Conservation (phyloP, 2,113 vertebrate species). For the Camelus dromedarius region DNA sequence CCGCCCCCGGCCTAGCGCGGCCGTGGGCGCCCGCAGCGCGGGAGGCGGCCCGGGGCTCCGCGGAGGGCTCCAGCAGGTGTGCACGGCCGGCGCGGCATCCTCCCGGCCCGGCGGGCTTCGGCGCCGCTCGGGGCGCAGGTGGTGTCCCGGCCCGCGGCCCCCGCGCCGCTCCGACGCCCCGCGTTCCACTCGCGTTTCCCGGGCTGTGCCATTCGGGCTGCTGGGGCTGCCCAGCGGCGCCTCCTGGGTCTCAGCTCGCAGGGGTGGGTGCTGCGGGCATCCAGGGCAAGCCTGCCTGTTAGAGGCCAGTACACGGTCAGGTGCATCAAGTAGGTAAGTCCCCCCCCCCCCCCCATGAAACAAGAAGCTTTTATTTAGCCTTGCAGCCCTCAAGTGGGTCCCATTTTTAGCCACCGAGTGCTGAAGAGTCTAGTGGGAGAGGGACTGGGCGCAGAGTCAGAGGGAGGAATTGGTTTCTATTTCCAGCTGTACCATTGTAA, state of each 20-base stretch:
- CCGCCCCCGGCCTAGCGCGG: conserved; percentile 59
- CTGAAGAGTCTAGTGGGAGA: conserved; percentile 6
- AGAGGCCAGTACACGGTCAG: not conserved
- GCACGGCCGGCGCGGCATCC: conserved; percentile 48
- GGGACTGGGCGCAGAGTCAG: not conserved
- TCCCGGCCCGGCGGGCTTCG: not conserved
- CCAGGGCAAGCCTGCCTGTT: not conserved
- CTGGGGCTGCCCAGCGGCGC: not conserved
- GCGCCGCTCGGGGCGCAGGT: not conserved
- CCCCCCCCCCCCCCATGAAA: not conserved
- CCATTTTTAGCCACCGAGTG: conserved; percentile 46
- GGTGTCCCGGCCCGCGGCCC: not conserved
- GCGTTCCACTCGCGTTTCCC: not conserved
- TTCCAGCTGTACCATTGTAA: not conserved
- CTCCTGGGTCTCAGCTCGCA: not conserved
- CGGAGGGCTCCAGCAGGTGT: conserved; percentile 64
- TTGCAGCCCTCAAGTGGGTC: conserved; percentile 34
- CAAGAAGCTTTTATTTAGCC: conserved; percentile 51
- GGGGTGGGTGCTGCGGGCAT: not conserved
- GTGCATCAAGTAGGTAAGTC: conserved; percentile 50
- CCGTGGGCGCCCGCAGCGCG: conserved; percentile 30
- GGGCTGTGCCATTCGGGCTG: not conserved
- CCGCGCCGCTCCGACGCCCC: not conserved
- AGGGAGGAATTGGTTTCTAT: not conserved
- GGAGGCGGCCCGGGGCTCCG: not conserved